Base-by-base conservation (phyloP, 2,797 vertebrate species). In the Enteromius unitaeniatus region DNA sequence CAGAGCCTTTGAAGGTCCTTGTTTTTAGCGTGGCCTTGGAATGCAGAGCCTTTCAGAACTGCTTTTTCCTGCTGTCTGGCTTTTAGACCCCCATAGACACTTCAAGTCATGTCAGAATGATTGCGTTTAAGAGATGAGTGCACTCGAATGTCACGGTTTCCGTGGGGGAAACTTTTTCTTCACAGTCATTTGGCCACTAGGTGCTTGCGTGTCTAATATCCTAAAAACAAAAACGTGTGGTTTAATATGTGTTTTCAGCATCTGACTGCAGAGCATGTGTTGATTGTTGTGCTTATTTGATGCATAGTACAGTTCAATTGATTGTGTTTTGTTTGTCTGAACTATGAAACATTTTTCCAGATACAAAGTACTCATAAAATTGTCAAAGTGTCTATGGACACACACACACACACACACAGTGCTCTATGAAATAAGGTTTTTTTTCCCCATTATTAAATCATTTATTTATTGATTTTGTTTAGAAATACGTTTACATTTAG, bases 1-100 rank as follows among this genome's bases (percentile, higher is more conserved):
- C 67, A 17, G 26, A 58, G 1, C 42, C 26, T 79, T 78, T 78
- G 80, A 85, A 78, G 65, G 37, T 69, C 65, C 42, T 73, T 42
- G 73, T 82, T 78, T 82, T 62, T 78, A 21, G 14, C 13, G 3
- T 34, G 55, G 37, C 23, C 34, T 72, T 73, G 53, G 53, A 62
- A 28, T 8, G 5, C 1, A 3, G 15, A 13, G 15, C 40, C 26
- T 78, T 64, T 78, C 58, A 62, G 55, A 6, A 5, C 55, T 42
- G 53, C 9, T 34, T 73, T 69, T 69, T 19, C 8, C 37, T 45
- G 58, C 37, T 28, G 76, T 64, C 1, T 2, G 74, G 58, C 58
- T 78, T 78, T 78, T 14, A 64, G 40, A 31, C 23, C 34, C 23
- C 37, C n/a, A 14, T 15, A 78, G 76, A 64, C 40, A 58, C 34